These are phyloP conservation scores for Myiotriccus ornatus DNA, from an alignment of 2,797 vertebrate genomes.

Conservation along the genomic window DNA sequence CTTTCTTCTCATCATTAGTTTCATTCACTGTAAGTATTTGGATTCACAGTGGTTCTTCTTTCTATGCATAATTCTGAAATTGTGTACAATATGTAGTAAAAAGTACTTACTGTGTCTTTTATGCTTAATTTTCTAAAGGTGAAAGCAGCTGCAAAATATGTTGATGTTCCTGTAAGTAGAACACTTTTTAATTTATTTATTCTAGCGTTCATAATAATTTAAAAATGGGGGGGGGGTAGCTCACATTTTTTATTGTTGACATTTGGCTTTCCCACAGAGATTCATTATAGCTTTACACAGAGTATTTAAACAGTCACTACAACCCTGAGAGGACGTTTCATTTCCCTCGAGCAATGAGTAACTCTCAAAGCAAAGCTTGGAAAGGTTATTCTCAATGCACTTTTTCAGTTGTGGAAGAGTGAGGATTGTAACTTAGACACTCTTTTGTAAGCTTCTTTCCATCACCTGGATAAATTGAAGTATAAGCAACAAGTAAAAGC, in stretches of 20 bases:
- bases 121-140: constrained; percentile 79
- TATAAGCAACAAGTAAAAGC: not conserved
- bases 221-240: not conserved
- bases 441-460: not conserved
- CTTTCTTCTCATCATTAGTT: constrained; percentile 95
- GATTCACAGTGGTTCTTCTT: not conserved
- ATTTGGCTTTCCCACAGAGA: constrained; percentile 49
- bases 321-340: constrained; percentile 36
- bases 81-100: not conserved
- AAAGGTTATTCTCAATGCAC: constrained; percentile 62
- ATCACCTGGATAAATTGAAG: not conserved
- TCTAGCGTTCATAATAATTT: not conserved
- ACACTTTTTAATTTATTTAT: not conserved
- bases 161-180: constrained; percentile 93
- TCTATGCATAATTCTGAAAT: constrained; percentile 10
- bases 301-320: constrained; percentile 58
- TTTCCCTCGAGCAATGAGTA: constrained; percentile 63
- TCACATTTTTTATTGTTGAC: constrained; percentile 31
- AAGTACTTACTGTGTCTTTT: constrained; percentile 56
- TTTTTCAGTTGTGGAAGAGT: constrained; percentile 59
- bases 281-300: constrained; percentile 41
- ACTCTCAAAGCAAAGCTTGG: constrained; percentile 55
- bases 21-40: constrained; percentile 93
- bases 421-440: constrained; percentile 41
- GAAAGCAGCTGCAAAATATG: constrained; percentile 96